These are phyloP conservation scores for Dynastes maya DNA, from an alignment of 2,888 invertebrate species.

Conservation along the genomic window DNA sequence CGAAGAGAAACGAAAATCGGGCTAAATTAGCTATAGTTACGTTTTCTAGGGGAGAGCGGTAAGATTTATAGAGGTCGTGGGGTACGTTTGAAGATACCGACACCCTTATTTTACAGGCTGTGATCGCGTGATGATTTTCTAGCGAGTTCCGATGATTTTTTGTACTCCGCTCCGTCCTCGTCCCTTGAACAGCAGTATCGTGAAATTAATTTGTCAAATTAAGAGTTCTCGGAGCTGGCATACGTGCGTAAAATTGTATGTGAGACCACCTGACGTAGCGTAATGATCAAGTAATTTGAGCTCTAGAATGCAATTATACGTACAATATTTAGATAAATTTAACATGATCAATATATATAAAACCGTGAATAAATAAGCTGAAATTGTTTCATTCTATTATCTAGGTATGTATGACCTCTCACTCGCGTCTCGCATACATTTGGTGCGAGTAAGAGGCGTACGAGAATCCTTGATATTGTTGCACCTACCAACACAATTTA, in stretches of 20 bases:
- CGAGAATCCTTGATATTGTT: too few relatives aligned
- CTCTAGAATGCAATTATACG: neutral
- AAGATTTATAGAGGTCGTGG: conserved; percentile 60
- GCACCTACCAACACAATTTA: too few relatives aligned
- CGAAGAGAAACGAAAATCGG: conserved; percentile 57
- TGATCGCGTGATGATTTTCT: conserved; percentile 59
- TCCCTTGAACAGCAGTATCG: neutral
- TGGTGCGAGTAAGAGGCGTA: too few relatives aligned
- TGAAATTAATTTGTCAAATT: conserved; percentile 41
- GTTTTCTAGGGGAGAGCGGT: conserved; percentile 56
- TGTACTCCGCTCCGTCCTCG: conserved; percentile 8
- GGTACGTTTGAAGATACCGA: conserved; percentile 61
- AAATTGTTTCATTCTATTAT: too few relatives aligned
- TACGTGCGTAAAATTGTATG: neutral
- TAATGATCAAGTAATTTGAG: neutral
- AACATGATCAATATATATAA: too few relatives aligned
- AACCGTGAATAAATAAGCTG: too few relatives aligned
- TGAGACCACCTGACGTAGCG: neutral
- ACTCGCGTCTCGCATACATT: too few relatives aligned
- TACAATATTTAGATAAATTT: too few relatives aligned
- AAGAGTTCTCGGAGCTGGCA: neutral
- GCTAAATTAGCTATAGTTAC: conserved; percentile 64
- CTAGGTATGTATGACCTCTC: too few relatives aligned
- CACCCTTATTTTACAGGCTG: conserved; percentile 58
- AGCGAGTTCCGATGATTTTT: conserved; percentile 52